Evolutionary conservation across 2,888 invertebrate species (phyloP), one percentile per base, ranked within the genome.

Genomic region (Brachyopa scutellaris): DNA sequence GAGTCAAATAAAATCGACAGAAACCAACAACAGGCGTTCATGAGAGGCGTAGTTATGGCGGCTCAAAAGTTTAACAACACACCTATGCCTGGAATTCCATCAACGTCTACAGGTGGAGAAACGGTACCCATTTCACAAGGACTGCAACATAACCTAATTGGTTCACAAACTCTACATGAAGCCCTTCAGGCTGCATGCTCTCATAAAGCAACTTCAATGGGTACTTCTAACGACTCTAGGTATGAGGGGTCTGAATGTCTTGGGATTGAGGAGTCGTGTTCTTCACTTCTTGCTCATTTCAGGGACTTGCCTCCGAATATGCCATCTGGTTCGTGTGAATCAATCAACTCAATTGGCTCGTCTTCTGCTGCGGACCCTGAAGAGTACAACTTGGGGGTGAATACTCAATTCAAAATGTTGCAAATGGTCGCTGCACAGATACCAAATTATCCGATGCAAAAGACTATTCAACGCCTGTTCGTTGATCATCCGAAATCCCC

Each of bases 401-500:
- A 85, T 84, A 85, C 88, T 21, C 87, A 87, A 69, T 83, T 88
- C 57, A 90, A 89, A 82, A 87, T 90, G 84, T 86, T 90, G 9
- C 88, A 90, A 83, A 89, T 90, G 74, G 88, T 90, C 23, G 90
- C 90, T 86, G 88, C 90, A 55, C 88, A 90, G 82, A 87, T 88
- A 49, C 86, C 86, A 31, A 85, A 85, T 69, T 85, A 85, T 76
- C 85, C 85, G 8, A 73, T 85, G 69, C 85, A 86, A 66, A 86
- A 87, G 70, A 86, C 87, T 26, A 87, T 89, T 79, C 89, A 88
- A 23, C 89, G 89, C 59, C 88, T 89, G 74, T 90, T 90, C 73
- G 88, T 88, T 61, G 90, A 90, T 84, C 90, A 90, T 80, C 90
- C 90, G n/a, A 91, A 91, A 85, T 90, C 91, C 11, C 90, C 91